These are phyloP conservation scores for Stenoptilia bipunctidactyla DNA, from an alignment of 2,888 invertebrate species.

Conservation along the genomic window DNA sequence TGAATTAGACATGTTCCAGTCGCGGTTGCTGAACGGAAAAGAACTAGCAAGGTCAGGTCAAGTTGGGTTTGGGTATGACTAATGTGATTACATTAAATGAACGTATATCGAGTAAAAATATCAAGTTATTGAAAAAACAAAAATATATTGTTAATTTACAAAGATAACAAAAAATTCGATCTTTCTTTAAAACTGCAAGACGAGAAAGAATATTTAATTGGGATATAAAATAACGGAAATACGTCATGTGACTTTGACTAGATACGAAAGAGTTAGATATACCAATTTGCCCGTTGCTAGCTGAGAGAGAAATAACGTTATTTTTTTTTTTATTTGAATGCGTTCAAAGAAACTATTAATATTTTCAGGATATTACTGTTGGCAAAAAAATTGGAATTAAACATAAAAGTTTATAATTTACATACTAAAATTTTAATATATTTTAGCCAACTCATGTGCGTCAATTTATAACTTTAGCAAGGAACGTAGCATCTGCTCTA, in stretches of 20 bases:
- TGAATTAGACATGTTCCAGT: slow-evolving; percentile 87
- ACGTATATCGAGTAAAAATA: slow-evolving; percentile 12
- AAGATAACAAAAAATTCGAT: slow-evolving; percentile 19
- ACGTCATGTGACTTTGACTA: slow-evolving; percentile 19
- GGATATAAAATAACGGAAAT: slow-evolving; percentile 53
- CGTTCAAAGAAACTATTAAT: too few species aligned
- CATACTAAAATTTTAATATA: too few species aligned
- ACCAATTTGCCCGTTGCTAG: too few species aligned
- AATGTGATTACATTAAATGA: slow-evolving; percentile 29
- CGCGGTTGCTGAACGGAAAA: slow-evolving; percentile 83
- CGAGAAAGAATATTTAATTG: slow-evolving; percentile 33
- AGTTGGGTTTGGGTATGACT: slow-evolving; percentile 63
- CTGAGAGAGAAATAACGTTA: too few species aligned
- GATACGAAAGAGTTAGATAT: neutral
- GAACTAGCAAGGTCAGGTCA: slow-evolving; percentile 72
- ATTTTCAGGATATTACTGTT: too few species aligned
- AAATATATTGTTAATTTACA: slow-evolving; percentile 36
- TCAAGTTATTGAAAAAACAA: slow-evolving; percentile 13
- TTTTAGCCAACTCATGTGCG: too few species aligned
- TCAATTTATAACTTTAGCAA: too few species aligned
- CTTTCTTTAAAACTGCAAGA: slow-evolving; percentile 23
- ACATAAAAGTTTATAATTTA: too few species aligned
- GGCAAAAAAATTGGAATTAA: too few species aligned
- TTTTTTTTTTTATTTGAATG: too few species aligned
- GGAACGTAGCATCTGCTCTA: too few species aligned